Percentiles rank a stretch among this genome's conserved stretches.
These are phyloP conservation scores for Capreolus pygargus DNA, from an alignment of 2,113 vertebrate genomes.

Conservation along the genomic window DNA sequence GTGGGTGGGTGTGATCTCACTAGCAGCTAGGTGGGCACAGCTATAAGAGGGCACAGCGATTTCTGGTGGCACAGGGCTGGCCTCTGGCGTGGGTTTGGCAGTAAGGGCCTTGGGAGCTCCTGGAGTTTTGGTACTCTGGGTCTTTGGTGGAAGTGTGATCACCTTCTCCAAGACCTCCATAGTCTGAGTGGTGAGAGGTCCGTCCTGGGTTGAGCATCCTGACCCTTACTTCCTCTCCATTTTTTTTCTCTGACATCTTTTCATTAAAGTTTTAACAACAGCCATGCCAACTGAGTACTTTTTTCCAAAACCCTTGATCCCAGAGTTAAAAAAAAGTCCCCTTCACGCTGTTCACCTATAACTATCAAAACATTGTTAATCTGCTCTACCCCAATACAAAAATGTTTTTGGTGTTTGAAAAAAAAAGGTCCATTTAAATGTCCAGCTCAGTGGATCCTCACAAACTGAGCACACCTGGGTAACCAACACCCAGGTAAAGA, in stretches of 20 bases:
- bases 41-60: background rate
- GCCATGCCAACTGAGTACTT: too few species aligned
- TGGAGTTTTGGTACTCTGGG: slow-evolving; percentile 7
- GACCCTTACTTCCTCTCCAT: background rate
- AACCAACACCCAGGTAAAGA: background rate
- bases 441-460: background rate
- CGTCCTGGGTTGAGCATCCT: accelerated
- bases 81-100: slow-evolving; percentile 51
- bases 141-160: background rate
- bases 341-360: background rate
- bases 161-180: background rate
- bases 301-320: background rate
- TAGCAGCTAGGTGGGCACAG: slow-evolving; percentile 15
- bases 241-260: background rate
- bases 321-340: background rate
- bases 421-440: accelerated
- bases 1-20: background rate
- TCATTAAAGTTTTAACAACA: background rate
- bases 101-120: background rate
- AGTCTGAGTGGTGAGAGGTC: background rate
- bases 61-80: background rate
- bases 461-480: background rate
- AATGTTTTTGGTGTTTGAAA: background rate
- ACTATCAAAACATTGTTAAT: background rate
- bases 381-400: background rate